These are phyloP conservation scores for Flabesymbios commensalis DNA, from an alignment of 2,888 invertebrate species.

Conservation along the genomic window DNA sequence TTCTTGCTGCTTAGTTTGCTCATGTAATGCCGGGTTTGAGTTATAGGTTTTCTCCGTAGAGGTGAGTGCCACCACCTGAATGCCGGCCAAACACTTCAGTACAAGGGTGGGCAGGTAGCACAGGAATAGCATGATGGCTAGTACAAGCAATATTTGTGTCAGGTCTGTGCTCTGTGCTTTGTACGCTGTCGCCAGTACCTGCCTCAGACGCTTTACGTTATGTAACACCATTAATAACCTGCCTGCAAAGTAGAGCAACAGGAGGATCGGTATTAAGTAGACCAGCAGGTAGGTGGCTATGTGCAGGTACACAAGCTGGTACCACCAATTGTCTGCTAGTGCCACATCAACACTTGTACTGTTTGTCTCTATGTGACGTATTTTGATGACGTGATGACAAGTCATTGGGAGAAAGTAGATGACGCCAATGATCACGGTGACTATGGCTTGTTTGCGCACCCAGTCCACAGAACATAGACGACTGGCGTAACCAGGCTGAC, in stretches of 20 bases:
- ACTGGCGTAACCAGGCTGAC: constrained; percentile 7
- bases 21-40: background rate
- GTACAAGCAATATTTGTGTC: constrained; percentile 23
- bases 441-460: constrained; percentile 13
- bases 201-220: constrained; percentile 8
- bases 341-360: background rate
- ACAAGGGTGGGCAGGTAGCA: constrained; percentile 19
- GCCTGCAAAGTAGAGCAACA: constrained; percentile 2
- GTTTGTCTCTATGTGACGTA: background rate
- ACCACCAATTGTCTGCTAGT: constrained; percentile 18
- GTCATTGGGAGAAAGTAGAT: constrained; percentile 21
- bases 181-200: constrained; percentile 7
- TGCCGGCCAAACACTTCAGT: constrained; percentile 11
- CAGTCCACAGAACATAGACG: constrained; percentile 5
- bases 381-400: constrained; percentile 13
- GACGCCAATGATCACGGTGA: constrained; percentile 12
- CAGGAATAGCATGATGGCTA: constrained; percentile 15
- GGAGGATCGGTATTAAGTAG: constrained; percentile 14
- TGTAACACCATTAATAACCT: constrained; percentile 8
- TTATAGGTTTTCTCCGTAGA: background rate
- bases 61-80: background rate
- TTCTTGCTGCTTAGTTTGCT: no score
- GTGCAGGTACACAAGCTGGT: constrained; percentile 18
- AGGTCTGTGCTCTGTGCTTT: constrained; percentile 16
- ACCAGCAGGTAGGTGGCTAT: constrained; percentile 7